Evolutionary conservation across 2,113 vertebrate species (phyloP), one percentile per base, ranked within the genome.

Genomic region (Cochlearius cochlearius): DNA sequence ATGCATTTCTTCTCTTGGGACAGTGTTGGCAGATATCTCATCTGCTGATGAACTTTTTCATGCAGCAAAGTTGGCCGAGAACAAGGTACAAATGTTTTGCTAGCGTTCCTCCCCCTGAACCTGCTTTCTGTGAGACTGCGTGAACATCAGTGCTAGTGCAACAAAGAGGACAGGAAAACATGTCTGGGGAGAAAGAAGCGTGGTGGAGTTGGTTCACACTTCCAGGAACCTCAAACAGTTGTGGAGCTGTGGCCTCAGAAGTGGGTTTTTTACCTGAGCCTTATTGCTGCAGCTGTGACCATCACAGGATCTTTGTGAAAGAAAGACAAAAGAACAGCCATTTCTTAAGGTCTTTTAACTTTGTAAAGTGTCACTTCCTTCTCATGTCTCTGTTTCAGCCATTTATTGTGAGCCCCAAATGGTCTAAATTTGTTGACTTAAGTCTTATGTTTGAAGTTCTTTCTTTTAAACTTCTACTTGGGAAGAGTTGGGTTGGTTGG

Each of bases 1-100:
- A 47, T 64, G 23, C 5, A 16, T 86, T 82, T 82, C 21, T 80
- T 82, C 32, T 74, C 18, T 49, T 45, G 11, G 59, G 43, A 36
- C 9, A 22, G 7, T 38, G 15, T 36, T 68, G 58, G 22, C n/a
- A 80, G 15, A 16, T 63, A 22, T 10, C 21, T 78, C 9, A 45
- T 71, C 23, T 56, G 17, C 68, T 11, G 3, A 32, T 63, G 56
- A 69, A 55, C 7, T 41, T 60, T 43, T 50, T 52, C 36, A 52
- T 49, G 21, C 13, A 36, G 30, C 11, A 23, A 36, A 89, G 34
- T 22, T 59, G 30, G 27, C 19, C 0, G 0, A 77, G 56, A 71
- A 11, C 12, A 53, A 64, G 16, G 18, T 41, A 27, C 1, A 12
- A 72, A 52, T 32, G 6, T 69, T 82, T 67, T n/a, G 13, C 23